Base-by-base conservation (phyloP, 1,140 invertebrate genomes). In the Drosophila santomea region DNA sequence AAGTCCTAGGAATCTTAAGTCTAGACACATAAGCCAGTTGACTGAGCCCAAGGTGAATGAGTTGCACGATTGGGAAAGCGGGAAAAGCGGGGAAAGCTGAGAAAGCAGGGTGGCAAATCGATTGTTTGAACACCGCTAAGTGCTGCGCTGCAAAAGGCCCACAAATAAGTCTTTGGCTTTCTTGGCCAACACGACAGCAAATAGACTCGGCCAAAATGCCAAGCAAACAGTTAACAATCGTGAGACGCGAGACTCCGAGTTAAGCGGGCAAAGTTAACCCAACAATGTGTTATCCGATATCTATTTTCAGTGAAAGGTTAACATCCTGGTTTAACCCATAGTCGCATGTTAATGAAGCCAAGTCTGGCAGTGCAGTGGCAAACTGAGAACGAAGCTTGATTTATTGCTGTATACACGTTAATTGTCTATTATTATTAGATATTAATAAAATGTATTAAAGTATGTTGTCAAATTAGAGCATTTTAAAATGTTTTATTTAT, bases 121-220 rank as follows among this genome's bases (percentile, higher is more conserved):
- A 44, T 57, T 74, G 56, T 74, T 77, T 77, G 56, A 64, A 50
- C 60, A 41, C 60, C 56, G 55, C 63, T 66, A 76, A 74, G 74
- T 76, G 56, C 44, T 45, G 60, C 28, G 14, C 14, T 32, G 32
- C 32, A 32, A 7, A 50, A 5, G 28, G 48, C 28, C 48, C 48
- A 57, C 71, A 77, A 74, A 77, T 74, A 74, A 74, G 75, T 48
- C 64, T 59, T 74, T 72, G 69, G 59, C 48, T 69, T 74, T 69
- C 48, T 50, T 12, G 50, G 57, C 54, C 59, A 52, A 72, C 43
- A 60, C 54, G 60, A 52, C 36, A 35, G 54, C 72, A 75, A 75
- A 78, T 69, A 74, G 60, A 63, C 72, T 78, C 69, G 75, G 54
- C 59, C 60, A 61, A 77, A 32, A 32, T 54, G 38, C n/a, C 39